A percentile compares a stretch with the other conserved stretches of the same genome.
Conservation (phyloP, 2,888 invertebrate genomes). For the Dicranocentrus wangi region DNA sequence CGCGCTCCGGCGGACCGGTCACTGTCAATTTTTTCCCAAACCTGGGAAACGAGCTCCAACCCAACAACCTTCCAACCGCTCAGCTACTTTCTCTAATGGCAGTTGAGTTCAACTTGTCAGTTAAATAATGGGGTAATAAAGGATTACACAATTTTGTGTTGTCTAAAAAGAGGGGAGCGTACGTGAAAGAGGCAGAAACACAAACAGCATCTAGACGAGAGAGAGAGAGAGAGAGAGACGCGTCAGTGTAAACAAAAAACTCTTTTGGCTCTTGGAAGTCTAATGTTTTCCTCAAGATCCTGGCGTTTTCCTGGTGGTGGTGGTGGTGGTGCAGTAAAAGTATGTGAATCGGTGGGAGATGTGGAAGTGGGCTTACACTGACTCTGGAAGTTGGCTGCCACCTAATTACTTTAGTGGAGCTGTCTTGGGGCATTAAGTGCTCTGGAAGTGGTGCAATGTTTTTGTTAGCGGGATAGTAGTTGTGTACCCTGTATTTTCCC, state of each 20-base stretch:
- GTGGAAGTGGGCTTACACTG: neutral
- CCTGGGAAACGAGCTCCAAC: constrained; percentile 1
- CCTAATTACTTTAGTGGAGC: constrained; percentile 49
- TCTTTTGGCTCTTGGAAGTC: too few relatives aligned
- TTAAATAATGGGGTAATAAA: constrained; percentile 26
- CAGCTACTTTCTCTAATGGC: constrained; percentile 6
- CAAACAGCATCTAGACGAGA: neutral
- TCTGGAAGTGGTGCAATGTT: constrained; percentile 30
- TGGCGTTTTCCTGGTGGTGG: neutral
- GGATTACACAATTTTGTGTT: constrained; percentile 26
- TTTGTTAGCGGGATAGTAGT: too few relatives aligned
- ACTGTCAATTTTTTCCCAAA: constrained; percentile 25
- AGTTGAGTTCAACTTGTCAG: constrained; percentile 28
- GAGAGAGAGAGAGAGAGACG: neutral
- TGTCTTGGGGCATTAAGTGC: constrained; percentile 49
- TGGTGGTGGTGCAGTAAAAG: too few relatives aligned
- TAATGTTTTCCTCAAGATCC: constrained; percentile 3
- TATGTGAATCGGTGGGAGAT: too few relatives aligned
- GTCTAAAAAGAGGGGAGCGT: neutral
- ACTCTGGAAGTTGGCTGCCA: constrained; percentile 22
- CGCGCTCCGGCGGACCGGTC: neutral
- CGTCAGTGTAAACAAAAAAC: constrained; percentile 1
- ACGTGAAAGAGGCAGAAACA: constrained; percentile 8
- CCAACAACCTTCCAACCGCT: neutral
- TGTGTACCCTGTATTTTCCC: too few relatives aligned